Evolutionary conservation across 2,888 invertebrate genomes (phyloP), one percentile per base, ranked within the genome.

Genomic region (Gryllus longicercus): DNA sequence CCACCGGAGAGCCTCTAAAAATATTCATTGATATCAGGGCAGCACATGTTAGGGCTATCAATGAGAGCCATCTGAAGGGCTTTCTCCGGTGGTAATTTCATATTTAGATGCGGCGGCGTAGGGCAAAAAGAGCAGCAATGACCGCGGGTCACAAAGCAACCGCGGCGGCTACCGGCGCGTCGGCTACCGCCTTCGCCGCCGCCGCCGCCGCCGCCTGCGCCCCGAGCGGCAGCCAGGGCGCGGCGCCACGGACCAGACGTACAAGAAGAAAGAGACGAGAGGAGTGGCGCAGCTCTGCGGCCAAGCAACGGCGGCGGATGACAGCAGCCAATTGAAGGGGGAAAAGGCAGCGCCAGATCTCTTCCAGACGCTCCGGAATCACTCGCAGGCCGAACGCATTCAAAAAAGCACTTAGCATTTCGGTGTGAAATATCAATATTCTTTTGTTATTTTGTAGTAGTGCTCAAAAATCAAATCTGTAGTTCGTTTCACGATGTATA

Each of bases 21-120:
- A 63, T 63, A 63, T 63, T 63, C 63, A 63, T 63, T 63, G 63
- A 63, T 63, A 63, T 63, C 63, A 18, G 63, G n/a, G 16, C 63
- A n/a, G 63, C 63, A n/a, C 63, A 63, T 63, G 63, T 63, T 18
- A 18, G 63, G 63, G 63, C 63, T 63, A 63, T 63, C 63, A 63
- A 63, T 63, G 63, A 63, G 18, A 63, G 63, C 63, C 14, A 63
- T 63, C 63, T 63, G 63, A 63, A 63, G 63, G 63, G 63, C 63
- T 63, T 63, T 63, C 63, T 63, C 63, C 63, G n/a, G 16, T 63
- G 63, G 63, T 63, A 63, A 63, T 63, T 63, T 63, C 63, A 63
- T 63, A 63, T 63, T 63, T 63, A 63, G 63, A 63, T 63, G 63
- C 63, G 63, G n/a, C 63, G 63, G 63, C 14, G 10, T 5, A 38